Evolutionary conservation across 2,113 vertebrate species (phyloP), one percentile per base, ranked within the genome.

Genomic region (Corvus cornix): DNA sequence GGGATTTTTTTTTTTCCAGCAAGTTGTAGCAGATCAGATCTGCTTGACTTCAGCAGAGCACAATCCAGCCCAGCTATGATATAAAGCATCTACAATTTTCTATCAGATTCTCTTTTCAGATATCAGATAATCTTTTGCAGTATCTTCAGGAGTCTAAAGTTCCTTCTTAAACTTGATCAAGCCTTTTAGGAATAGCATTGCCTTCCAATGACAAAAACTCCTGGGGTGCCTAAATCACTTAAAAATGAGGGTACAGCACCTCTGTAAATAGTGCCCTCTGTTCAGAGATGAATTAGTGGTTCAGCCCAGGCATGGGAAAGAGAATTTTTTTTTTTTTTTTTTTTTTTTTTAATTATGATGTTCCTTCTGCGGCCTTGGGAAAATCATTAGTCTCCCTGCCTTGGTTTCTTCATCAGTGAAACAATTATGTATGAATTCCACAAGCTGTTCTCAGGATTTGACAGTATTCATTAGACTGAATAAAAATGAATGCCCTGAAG

Each of bases 391-490:
- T 87, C 74, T 95, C 81, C 70, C 70, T 95, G 76, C 91, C 91
- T 96, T 0, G 20, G 72, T 96, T 96, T 97, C 94, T 94, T 97
- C 95, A 95, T 96, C 96, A 96, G 94, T 87, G 93, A 96, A 96
- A 97, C 86, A 95, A 97, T 97, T 97, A 97, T 96, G 95, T 95
- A 97, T 97, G 89, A 97, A 95, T 96, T 97, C 94, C 94, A 95
- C 93, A 97, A 96, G 95, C 93, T 96, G 95, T 96, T 97, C 93
- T 96, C 96, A 95, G 91, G 84, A 96, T 95, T 95, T 95, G 94
- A 97, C 95, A 95, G 87, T 95, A 96, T 96, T 97, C 93, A 97
- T 96, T 96, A 96, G 95, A 89, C 67, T 95, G 95, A 95, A 95
- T 96, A 95, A 95, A 95, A 95, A 96, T 89, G 62, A 96, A 92